Percentiles rank a stretch among this genome's conserved stretches.
Evolutionary conservation across 2,888 invertebrate genomes (phyloP).

Genomic region (Melitaea athalia): DNA sequence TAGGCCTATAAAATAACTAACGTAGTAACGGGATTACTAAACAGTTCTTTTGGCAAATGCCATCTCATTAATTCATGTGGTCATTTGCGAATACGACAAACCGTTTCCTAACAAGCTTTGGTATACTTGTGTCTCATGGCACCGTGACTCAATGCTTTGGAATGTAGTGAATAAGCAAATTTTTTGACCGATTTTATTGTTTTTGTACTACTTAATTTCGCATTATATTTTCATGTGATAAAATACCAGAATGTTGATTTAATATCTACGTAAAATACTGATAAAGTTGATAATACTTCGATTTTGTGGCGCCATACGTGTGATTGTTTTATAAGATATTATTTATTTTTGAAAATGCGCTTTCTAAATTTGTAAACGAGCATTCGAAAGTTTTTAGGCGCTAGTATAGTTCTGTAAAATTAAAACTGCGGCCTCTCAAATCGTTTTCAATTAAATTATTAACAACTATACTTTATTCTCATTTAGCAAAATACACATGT

Average conservation of each 20-base stretch:
- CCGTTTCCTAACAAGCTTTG: constrained; percentile 12
- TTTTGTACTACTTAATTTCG: constrained; percentile 10
- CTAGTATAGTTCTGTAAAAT: background rate
- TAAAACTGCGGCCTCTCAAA: background rate
- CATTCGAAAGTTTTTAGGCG: background rate
- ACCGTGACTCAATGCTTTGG: background rate
- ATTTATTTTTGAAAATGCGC: no score
- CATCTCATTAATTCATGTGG: constrained; percentile 30
- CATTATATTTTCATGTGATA: constrained; percentile 17
- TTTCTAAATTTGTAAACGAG: background rate
- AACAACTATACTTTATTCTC: no score
- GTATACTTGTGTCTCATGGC: background rate
- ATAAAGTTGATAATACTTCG: constrained; percentile 26
- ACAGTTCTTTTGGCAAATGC: constrained; percentile 15
- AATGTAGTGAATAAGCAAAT: background rate
- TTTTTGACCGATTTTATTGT: background rate
- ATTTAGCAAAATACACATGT: no score
- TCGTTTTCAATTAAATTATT: background rate
- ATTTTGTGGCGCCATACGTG: constrained; percentile 21
- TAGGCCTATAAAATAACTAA: background rate
- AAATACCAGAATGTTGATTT: constrained; percentile 21
- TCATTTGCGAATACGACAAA: constrained; percentile 19
- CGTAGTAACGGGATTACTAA: constrained; percentile 14
- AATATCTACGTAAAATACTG: constrained; percentile 16
- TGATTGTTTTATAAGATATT: background rate